These are phyloP conservation scores for Sphinx pinastri DNA, from an alignment of 2,888 invertebrate genomes.

Conservation along the genomic window DNA sequence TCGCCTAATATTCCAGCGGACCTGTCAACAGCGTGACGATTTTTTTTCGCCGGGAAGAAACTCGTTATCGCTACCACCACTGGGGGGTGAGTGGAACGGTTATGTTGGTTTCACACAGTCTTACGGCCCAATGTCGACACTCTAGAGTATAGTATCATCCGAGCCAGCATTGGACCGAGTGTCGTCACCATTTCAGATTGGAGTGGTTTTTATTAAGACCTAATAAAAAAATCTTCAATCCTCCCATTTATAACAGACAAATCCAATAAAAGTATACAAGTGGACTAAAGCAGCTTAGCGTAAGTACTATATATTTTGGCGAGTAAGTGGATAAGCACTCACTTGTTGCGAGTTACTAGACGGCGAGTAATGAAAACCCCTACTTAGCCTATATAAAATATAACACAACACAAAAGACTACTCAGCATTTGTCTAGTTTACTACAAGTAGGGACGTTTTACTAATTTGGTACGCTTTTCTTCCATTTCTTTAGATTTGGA, in stretches of 20 bases:
- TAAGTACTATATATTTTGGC: slow-evolving; percentile 1
- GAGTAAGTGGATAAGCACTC: slow-evolving; percentile 5
- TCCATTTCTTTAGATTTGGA: background rate
- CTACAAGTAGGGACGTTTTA: slow-evolving; percentile 6
- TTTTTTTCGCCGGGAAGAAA: too few species aligned
- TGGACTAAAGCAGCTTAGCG: background rate
- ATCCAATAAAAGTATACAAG: background rate
- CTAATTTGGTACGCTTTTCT: background rate
- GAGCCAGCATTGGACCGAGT: too few species aligned
- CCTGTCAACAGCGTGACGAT: too few species aligned
- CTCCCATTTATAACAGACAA: background rate
- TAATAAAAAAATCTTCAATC: background rate
- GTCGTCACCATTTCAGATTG: too few species aligned
- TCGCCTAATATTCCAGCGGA: too few species aligned
- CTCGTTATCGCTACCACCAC: too few species aligned
- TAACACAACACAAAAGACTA: slow-evolving; percentile 11
- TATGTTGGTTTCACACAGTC: too few species aligned
- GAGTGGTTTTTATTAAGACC: too few species aligned
- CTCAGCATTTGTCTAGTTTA: slow-evolving; percentile 11
- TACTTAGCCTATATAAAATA: slow-evolving; percentile 3
- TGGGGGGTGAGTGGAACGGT: too few species aligned
- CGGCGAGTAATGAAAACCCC: slow-evolving; percentile 14
- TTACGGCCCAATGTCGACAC: too few species aligned
- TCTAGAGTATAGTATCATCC: too few species aligned
- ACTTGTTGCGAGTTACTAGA: slow-evolving; percentile 22